Evolutionary conservation across 2,888 invertebrate species (phyloP), one percentile per base, ranked within the genome.

Genomic region (Mongoloraphidia duomilia): DNA sequence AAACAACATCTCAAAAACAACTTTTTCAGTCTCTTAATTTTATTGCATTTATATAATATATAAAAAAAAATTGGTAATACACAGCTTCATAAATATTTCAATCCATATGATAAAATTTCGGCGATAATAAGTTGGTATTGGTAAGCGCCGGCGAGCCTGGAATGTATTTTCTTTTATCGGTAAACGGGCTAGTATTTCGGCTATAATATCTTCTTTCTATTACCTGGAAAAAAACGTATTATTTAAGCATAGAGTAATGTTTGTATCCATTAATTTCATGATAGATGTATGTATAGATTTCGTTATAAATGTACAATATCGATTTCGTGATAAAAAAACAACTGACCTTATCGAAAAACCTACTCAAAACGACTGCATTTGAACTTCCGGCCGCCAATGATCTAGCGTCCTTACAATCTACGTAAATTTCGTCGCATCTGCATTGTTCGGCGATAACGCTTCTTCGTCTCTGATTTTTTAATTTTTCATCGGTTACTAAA

Each of bases 321-420:
- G n/a, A n/a, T n/a, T n/a, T n/a, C n/a, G n/a, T n/a, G n/a, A n/a
- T 34, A 11, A 17, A 14, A 12, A 35, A 26, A 46, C 17, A n/a
- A 58, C 57, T 41, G 54, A 78, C 82, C 70, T 89, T 89, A 69
- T 97, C 96, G 66, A 94, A 94, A 71, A 96, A 97, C 61, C 92
- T 77, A 2, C 89, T 85, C 34, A 97, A 68, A 67, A 94, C 94
- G 0, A 97, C 93, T 9, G 94, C 84, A 64, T 94, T 93, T 50
- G 92, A 90, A 4, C 91, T 88, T 2, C 95, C 96, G 6, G 96
- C 90, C n/a, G 92, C 89, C 52, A 96, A 69, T 55, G 89, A 88
- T 55, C 89, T 82, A 1, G 74, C 68, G 59, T 82, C 80, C 56
- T 77, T 74, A 56, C 78, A 79, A 59, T 82, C 93, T 53, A 96